Evolutionary conservation across 37 sponge, comb jelly and placozoan genomes (phyloP).

Genomic region (Ianthella basta): DNA sequence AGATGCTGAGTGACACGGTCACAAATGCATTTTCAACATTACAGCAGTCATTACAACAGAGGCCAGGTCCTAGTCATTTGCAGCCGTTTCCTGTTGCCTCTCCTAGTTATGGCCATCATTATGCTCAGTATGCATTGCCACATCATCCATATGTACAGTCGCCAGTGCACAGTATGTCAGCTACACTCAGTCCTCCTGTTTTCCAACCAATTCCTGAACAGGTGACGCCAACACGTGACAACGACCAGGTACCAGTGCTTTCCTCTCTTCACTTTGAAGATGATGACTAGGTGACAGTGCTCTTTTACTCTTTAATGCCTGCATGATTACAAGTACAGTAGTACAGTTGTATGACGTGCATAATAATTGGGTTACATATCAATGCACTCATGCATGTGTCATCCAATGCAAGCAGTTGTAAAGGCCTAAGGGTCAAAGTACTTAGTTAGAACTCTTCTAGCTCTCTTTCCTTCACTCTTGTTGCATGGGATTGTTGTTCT

Average conservation of each 20-base stretch:
- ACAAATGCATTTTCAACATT: not conserved
- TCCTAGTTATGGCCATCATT: not conserved
- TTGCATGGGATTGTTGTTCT: not conserved
- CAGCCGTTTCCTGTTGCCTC: too few relatives aligned
- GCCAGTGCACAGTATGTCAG: not conserved
- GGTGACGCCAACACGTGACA: too few relatives aligned
- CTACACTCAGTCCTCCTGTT: not conserved
- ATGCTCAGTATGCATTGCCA: not conserved
- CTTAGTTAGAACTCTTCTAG: not conserved
- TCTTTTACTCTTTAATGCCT: too few relatives aligned
- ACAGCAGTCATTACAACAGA: not conserved
- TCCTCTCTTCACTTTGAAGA: too few relatives aligned
- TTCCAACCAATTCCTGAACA: not conserved
- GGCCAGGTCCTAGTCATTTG: too few relatives aligned
- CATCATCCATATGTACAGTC: not conserved
- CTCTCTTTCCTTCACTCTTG: slow-evolving; percentile 23
- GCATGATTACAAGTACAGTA: too few relatives aligned
- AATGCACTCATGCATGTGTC: too few relatives aligned
- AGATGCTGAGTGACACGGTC: not conserved
- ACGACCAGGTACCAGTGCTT: too few relatives aligned
- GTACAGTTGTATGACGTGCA: too few relatives aligned
- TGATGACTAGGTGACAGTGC: too few relatives aligned
- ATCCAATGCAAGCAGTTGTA: not conserved
- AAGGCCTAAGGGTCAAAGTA: slow-evolving; percentile 6
- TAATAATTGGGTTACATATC: too few relatives aligned